phyloP scores from a whole-genome alignment of 2,113 vertebrate genomes.

The Ammodytes marinus region DNA sequence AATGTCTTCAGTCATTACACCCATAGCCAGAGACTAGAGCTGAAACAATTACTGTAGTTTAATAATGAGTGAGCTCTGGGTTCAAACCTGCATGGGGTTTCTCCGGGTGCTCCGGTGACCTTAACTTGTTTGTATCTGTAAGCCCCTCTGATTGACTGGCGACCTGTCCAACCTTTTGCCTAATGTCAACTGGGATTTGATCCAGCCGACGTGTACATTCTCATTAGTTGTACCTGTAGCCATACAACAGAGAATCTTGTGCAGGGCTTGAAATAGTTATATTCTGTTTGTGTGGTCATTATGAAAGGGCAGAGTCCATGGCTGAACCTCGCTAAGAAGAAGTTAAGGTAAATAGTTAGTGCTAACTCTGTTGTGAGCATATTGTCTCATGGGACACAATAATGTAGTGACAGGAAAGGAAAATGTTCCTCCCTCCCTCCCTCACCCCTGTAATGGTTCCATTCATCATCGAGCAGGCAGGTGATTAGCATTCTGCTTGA shows the following conservation, averaged over 20 bases:
- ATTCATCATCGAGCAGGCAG: constrained; percentile 67
- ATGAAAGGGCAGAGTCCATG: not conserved
- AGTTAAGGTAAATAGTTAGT: constrained; percentile 37
- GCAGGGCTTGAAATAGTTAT: not conserved
- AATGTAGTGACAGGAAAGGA: constrained; percentile 66
- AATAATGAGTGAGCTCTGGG: not conserved
- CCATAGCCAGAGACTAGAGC: not conserved
- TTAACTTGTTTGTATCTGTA: no score
- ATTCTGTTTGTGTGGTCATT: not conserved
- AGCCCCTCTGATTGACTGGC: no score
- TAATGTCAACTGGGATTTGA: no score
- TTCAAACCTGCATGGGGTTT: no score
- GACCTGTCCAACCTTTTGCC: no score
- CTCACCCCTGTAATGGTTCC: constrained; percentile 51
- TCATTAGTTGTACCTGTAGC: not conserved
- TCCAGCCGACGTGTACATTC: no score
- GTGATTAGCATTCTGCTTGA: constrained; percentile 55
- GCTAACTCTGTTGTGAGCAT: constrained; percentile 47
- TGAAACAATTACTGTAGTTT: not conserved
- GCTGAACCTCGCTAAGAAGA: constrained; percentile 11
- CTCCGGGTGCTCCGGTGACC: no score
- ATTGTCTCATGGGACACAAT: constrained; percentile 57
- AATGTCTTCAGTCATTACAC: not conserved
- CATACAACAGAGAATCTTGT: not conserved
- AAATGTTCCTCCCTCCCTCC: constrained; percentile 27